Evolutionary conservation across 2,113 vertebrate species (phyloP).

Genomic region (Vulpes ferrilata): DNA sequence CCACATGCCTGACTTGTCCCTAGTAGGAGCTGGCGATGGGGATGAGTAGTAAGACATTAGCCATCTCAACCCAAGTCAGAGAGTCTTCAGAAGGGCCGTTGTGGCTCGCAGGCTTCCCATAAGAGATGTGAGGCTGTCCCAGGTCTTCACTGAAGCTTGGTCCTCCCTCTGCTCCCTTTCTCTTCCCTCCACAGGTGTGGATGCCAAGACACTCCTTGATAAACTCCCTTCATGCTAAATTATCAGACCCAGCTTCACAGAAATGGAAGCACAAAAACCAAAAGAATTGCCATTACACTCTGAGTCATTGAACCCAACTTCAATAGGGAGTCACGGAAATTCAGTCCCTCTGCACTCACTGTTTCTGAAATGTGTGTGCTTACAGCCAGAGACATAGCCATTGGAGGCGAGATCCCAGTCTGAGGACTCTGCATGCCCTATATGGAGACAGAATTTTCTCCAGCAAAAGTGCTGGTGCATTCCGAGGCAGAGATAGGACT

Average conservation of each 20-base stretch:
- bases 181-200: too few species aligned
- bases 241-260: neutral
- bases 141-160: neutral
- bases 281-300: too few species aligned
- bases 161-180: neutral
- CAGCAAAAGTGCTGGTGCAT: neutral
- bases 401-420: fast-evolving
- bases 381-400: fast-evolving
- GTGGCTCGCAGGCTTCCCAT: neutral
- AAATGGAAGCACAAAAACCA: too few species aligned
- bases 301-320: too few species aligned
- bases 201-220: neutral
- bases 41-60: neutral
- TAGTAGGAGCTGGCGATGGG: too few species aligned
- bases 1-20: too few species aligned
- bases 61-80: too few species aligned
- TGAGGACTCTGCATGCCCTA: fast-evolving
- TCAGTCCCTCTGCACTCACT: neutral
- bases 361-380: neutral
- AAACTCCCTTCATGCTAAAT: neutral
- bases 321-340: too few species aligned
- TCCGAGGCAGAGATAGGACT: neutral
- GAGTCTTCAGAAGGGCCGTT: neutral
- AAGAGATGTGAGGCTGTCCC: neutral
- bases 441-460: neutral